Evolutionary conservation across 2,113 vertebrate genomes (phyloP), one percentile per base, ranked within the genome.

Genomic region (Atrichornis clamosus): DNA sequence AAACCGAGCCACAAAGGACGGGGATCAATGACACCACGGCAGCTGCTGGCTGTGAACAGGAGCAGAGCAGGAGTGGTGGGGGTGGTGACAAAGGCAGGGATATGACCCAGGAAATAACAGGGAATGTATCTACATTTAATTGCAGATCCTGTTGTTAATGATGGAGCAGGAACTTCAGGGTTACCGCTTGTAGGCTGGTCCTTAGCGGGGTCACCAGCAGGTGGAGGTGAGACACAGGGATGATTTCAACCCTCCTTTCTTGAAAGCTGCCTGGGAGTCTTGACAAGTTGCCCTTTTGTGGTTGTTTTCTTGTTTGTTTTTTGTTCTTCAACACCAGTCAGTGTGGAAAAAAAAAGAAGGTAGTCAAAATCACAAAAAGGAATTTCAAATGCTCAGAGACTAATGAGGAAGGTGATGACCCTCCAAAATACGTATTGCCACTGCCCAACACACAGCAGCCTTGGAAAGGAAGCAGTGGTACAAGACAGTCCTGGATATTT

Each of bases 11-110:
- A 11, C 18, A 17, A n/a, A 69, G 59, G 46, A 23, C 10, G 18
- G 9, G 32, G 2, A 4, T 15, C 52, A 1, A 1, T 0, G 2
- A 18, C 82, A 70, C 15, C 9, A 0, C 1, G 32, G 80, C 84
- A 84, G 84, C 73, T 91, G 87, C 87, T 73, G 26, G 52, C 72
- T 39, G 19, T 5, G 56, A 74, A 4, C 0, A 4, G 47, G 42
- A 72, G 65, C 60, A 41, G 74, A 39, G 70, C 26, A 64, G 67
- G 64, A 65, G 55, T 1, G 37, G 18, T 6, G 75, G 60, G 85
- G 74, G 44, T 79, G 78, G 27, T 59, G 78, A 35, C 64, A 65
- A 70, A 78, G 50, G 59, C 0, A 15, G 69, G 24, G 89, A 52
- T 19, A 4, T 9, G 10, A 72, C 65, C 76, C 81, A 63, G 70